Evolutionary conservation across 2,113 vertebrate genomes (phyloP).

Genomic region (Actinemys pallida): DNA sequence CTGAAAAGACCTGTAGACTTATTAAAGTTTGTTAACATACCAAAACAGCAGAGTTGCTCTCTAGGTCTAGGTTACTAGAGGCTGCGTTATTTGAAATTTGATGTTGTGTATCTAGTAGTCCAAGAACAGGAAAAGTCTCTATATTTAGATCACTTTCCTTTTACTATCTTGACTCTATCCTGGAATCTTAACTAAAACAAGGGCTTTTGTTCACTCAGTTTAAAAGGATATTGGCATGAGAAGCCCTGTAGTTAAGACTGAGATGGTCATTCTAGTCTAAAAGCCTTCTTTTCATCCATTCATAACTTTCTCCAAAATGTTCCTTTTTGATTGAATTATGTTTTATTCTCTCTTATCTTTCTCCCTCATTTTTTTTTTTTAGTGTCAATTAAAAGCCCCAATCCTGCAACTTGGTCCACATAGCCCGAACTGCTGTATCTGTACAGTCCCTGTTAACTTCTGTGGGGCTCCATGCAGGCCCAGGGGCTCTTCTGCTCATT

Average conservation of each 20-base stretch:
- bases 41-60: neutral
- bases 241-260: neutral
- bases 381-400: neutral
- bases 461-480: neutral
- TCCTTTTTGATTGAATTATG: neutral
- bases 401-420: neutral
- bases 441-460: neutral
- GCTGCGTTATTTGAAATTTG: neutral
- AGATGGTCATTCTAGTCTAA: neutral
- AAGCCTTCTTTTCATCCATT: neutral
- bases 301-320: neutral
- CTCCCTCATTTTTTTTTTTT: neutral
- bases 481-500: rapidly evolving
- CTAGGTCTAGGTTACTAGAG: neutral
- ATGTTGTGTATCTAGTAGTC: neutral
- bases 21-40: neutral
- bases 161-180: neutral
- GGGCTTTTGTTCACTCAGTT: neutral
- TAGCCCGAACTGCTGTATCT: neutral
- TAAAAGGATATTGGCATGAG: neutral
- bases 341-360: neutral
- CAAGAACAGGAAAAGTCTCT: neutral
- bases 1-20: neutral
- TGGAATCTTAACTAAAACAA: neutral
- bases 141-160: neutral